phyloP scores from a whole-genome alignment of 1,140 invertebrate species.

The Acromyrmex heyeri region DNA sequence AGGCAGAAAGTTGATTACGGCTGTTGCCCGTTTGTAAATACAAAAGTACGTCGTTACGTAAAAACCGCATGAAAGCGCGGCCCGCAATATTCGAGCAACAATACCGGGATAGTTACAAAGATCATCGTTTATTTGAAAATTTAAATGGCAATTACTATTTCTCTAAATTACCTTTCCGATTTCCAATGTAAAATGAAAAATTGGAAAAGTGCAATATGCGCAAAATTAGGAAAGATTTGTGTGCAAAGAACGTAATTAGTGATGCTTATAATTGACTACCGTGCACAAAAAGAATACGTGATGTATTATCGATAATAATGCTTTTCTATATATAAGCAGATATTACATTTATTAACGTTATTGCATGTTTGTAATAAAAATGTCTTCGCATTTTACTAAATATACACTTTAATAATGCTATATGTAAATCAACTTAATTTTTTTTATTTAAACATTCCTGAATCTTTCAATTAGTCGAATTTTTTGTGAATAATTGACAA shows the following conservation, averaged over 20 bases:
- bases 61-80: conserved; percentile 55
- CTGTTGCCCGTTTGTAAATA: conserved; percentile 63
- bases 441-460: too few species aligned
- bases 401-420: neutral
- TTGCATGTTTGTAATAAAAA: conserved; percentile 1
- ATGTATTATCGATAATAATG: neutral
- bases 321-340: neutral
- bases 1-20: conserved; percentile 64
- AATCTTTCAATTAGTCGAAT: too few species aligned
- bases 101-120: conserved; percentile 50
- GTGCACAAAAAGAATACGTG: neutral
- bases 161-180: conserved; percentile 57
- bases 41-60: conserved; percentile 61
- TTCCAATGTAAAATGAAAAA: conserved; percentile 26
- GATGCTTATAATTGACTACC: conserved; percentile 1
- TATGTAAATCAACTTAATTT: neutral
- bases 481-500: too few species aligned
- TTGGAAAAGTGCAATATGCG: conserved; percentile 32
- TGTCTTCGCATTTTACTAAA: neutral
- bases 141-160: conserved; percentile 64
- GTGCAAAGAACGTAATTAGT: neutral
- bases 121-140: conserved; percentile 55
- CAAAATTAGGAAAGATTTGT: conserved; percentile 23
- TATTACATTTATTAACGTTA: conserved; percentile 21
- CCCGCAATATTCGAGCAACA: conserved; percentile 54